phyloP scores from a whole-genome alignment of 2,888 invertebrate genomes.

The Ennomos erosarius region DNA sequence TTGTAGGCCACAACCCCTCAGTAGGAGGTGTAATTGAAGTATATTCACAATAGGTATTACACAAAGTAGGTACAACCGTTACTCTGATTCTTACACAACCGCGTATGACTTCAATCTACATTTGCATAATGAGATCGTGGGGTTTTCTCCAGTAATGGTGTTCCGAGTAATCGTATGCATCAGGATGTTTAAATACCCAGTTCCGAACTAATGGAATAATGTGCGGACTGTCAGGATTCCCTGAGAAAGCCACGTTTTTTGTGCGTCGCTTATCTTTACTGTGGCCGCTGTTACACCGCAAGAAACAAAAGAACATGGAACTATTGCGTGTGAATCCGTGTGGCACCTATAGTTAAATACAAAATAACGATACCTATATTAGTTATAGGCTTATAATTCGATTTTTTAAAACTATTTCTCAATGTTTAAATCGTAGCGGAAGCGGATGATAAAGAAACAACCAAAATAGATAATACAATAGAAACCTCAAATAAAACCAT shows the following conservation, averaged over 20 bases:
- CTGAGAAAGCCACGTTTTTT: conserved; percentile 63
- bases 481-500: no score
- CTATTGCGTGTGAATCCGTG: no score
- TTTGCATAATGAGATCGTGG: conserved; percentile 69
- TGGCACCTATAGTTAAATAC: no score
- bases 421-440: no score
- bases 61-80: conserved; percentile 18
- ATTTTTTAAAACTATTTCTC: no score
- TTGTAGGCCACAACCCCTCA: no score
- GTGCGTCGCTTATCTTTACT: conserved; percentile 45
- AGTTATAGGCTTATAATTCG: no score
- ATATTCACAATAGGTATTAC: conserved; percentile 1
- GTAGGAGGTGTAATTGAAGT: no score
- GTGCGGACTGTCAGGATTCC: conserved; percentile 56
- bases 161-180: conserved; percentile 69
- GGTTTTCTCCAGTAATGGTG: conserved; percentile 66
- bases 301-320: conserved; percentile 14
- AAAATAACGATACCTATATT: no score
- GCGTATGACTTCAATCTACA: conserved; percentile 31
- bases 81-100: conserved; percentile 19
- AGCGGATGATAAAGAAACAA: no score
- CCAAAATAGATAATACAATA: no score
- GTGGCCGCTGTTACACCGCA: conserved; percentile 49
- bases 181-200: conserved; percentile 69
- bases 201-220: conserved; percentile 55